These are phyloP conservation scores for Drosophila anomalipes DNA, from an alignment of 2,888 invertebrate genomes.

Conservation along the genomic window DNA sequence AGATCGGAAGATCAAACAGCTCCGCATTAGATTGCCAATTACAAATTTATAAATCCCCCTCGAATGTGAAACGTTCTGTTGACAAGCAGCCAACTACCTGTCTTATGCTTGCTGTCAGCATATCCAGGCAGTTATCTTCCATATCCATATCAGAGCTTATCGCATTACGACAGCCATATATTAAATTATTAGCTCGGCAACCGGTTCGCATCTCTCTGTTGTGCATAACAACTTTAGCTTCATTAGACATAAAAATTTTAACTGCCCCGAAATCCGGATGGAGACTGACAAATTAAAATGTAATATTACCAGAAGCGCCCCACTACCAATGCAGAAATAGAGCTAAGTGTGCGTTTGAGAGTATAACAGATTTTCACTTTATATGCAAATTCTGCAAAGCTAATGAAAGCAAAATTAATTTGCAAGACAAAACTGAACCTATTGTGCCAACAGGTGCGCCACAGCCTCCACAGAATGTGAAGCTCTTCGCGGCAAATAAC, in stretches of 20 bases:
- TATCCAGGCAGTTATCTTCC: conserved; percentile 56
- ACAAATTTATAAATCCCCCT: conserved; percentile 8
- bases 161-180: conserved; percentile 54
- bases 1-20: conserved; percentile 11
- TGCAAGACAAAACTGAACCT: conserved; percentile 53
- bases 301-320: conserved; percentile 49
- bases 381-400: conserved; percentile 38
- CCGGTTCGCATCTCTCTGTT: conserved; percentile 53
- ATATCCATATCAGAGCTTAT: conserved; percentile 65
- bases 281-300: conserved; percentile 31
- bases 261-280: conserved; percentile 22
- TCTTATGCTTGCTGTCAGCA: conserved; percentile 46
- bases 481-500: conserved; percentile 48
- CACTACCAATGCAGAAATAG: conserved; percentile 2
- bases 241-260: conserved; percentile 57
- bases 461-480: conserved; percentile 48
- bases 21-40: conserved; percentile 2
- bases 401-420: conserved; percentile 75
- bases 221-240: conserved; percentile 50
- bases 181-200: conserved; percentile 34
- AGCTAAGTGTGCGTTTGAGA: conserved; percentile 19
- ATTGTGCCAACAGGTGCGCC: conserved; percentile 43
- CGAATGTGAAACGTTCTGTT: conserved; percentile 25
- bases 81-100: conserved; percentile 51
- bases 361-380: conserved; percentile 59